phyloP scores from a whole-genome alignment of 2,797 vertebrate species.

The Lates japonicus region DNA sequence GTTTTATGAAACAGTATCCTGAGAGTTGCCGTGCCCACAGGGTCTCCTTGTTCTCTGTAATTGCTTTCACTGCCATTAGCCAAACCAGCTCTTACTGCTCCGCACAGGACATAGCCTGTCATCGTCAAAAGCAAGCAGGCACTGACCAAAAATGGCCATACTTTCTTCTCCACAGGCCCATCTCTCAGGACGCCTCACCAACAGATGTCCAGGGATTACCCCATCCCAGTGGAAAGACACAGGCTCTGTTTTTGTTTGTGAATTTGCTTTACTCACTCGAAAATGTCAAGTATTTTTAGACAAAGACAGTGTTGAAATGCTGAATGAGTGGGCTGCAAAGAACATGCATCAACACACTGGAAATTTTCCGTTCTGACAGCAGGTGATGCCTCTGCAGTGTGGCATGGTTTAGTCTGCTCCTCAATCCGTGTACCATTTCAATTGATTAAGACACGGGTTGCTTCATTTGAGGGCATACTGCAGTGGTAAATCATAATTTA shows the following conservation, averaged over 20 bases:
- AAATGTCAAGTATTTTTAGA: constrained; percentile 78
- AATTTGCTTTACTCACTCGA: constrained; percentile 56
- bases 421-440: neutral
- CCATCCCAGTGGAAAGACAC: constrained; percentile 58
- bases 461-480: neutral
- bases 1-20: constrained; percentile 38
- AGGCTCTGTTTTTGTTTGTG: constrained; percentile 58
- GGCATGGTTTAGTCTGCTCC: constrained; percentile 24
- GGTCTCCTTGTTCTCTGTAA: constrained; percentile 49
- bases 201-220: constrained; percentile 82
- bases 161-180: constrained; percentile 71
- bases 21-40: constrained; percentile 48
- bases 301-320: constrained; percentile 36
- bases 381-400: constrained; percentile 47
- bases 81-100: constrained; percentile 40
- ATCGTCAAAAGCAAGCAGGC: constrained; percentile 45
- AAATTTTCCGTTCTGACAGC: constrained; percentile 55
- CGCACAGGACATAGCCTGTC: constrained; percentile 19
- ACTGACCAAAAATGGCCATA: constrained; percentile 63
- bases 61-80: constrained; percentile 55
- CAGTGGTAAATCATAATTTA: neutral
- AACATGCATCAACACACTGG: constrained; percentile 41
- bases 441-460: neutral
- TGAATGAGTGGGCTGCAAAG: constrained; percentile 44
- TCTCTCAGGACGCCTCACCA: constrained; percentile 60